These are phyloP conservation scores for Drosophila teissieri DNA, from an alignment of 1,140 invertebrate species.

Conservation along the genomic window DNA sequence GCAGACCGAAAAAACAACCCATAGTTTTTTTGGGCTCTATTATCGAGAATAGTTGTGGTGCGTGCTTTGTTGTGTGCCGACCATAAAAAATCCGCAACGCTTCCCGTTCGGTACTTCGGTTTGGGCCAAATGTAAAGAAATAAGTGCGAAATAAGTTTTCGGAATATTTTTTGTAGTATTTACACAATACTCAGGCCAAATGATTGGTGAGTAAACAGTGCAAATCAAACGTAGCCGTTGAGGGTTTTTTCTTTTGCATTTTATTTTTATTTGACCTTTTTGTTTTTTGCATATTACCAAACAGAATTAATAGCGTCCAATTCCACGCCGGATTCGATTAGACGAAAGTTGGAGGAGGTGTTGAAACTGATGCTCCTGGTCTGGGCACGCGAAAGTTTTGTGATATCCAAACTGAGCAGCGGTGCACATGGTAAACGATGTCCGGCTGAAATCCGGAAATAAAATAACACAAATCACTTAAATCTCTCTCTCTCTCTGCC, in stretches of 20 bases:
- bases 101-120: slow-evolving; percentile 12
- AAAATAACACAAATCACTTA: slow-evolving; percentile 71
- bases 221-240: slow-evolving; percentile 1
- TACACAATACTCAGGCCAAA: slow-evolving; percentile 55
- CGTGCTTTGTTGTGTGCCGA: slow-evolving; percentile 72
- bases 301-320: slow-evolving; percentile 79
- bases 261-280: slow-evolving; percentile 4
- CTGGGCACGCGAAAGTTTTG: slow-evolving; percentile 91
- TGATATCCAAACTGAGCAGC: slow-evolving; percentile 87
- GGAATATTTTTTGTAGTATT: slow-evolving; percentile 46
- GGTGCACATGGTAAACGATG: slow-evolving; percentile 86
- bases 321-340: slow-evolving; percentile 86
- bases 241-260: neutral
- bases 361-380: slow-evolving; percentile 92
- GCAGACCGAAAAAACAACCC: slow-evolving; percentile 17
- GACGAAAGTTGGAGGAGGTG: slow-evolving; percentile 90
- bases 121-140: slow-evolving; percentile 53
- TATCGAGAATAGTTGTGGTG: slow-evolving; percentile 74
- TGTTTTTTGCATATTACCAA: slow-evolving; percentile 9
- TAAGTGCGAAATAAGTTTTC: slow-evolving; percentile 45
- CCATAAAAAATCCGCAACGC: slow-evolving; percentile 29
- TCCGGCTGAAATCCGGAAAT: slow-evolving; percentile 60
- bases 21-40: slow-evolving; percentile 55
- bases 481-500: slow-evolving; percentile 9
- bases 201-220: slow-evolving; percentile 78